Base-by-base conservation (phyloP, 1,140 invertebrate species). In the Dolichoris vasculosae region DNA sequence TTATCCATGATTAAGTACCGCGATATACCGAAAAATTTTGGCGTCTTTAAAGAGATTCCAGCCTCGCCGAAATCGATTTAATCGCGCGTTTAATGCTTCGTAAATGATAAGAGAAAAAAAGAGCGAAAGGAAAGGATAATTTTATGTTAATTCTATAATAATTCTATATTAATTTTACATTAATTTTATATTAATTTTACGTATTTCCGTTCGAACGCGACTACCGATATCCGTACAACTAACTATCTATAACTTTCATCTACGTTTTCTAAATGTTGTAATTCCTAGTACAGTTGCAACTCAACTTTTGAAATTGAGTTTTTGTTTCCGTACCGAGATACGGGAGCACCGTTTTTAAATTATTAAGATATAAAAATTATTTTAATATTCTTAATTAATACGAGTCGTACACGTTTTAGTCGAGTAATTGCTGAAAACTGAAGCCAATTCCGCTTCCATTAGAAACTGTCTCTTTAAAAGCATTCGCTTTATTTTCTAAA, bases 181-280 rank as follows among this genome's bases (percentile, higher is more conserved):
- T n/a, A n/a, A n/a, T n/a, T n/a, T n/a, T n/a, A n/a, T n/a, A n/a
- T 67, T 67, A 35, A 32, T 35, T 67, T 35, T 67, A 67, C 15
- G 30, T 67, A 35, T 35, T 64, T 35, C 9, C 35, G 64, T 35
- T n/a, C 4, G 32, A 35, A 0, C 26, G 7, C n/a, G 64, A 35
- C 8, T 35, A 32, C 26, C 35, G 1, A 6, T 35, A 35, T 35
- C 6, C 30, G 11, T 8, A 3, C 4, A 20, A n/a, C n/a, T 32
- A 20, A 43, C 69, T 26, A 73, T 73, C 69, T 43, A 2, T 2
- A n/a, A 43, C 69, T 73, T 73, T 73, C 69, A 73, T 73, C 69
- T 43, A 43, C 35, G 40, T 1, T 73, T 69, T 43, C 40, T n/a
- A 73, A 73, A 46, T 46, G 20, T 35, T 67, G 64, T 67, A 67